These are phyloP conservation scores for Saccostrea echinata DNA, from an alignment of 1,140 invertebrate species.

Conservation along the genomic window DNA sequence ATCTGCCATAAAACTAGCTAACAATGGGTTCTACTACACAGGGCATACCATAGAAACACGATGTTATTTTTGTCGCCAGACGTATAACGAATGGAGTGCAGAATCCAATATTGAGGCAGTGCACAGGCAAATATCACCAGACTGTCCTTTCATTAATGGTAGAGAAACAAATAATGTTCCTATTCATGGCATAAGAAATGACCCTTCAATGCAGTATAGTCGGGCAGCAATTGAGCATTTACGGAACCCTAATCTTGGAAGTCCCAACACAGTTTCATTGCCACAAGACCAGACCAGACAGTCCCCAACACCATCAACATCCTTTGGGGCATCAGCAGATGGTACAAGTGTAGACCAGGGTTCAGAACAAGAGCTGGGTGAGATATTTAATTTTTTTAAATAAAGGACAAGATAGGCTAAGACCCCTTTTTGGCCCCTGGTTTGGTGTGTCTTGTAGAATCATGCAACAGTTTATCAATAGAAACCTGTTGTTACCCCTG, in stretches of 20 bases:
- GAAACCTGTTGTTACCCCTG: no score
- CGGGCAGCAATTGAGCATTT: neutral
- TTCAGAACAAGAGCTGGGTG: neutral
- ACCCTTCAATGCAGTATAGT: neutral
- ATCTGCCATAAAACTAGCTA: neutral
- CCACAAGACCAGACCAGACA: neutral
- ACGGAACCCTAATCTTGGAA: neutral
- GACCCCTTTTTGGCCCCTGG: no score
- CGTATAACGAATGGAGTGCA: constrained; percentile 46
- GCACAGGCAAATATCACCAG: constrained; percentile 44
- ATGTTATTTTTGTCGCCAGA: constrained; percentile 40
- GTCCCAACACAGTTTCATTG: neutral
- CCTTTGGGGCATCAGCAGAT: neutral
- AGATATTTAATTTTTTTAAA: no score
- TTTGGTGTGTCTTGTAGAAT: no score
- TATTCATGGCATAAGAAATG: neutral
- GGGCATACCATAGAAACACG: neutral
- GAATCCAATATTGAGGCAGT: constrained; percentile 36
- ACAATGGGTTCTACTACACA: neutral
- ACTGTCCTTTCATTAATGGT: constrained; percentile 46
- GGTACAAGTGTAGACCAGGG: neutral
- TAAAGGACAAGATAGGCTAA: no score
- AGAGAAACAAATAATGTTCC: constrained; percentile 39
- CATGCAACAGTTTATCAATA: no score
- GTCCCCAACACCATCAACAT: neutral